These are phyloP conservation scores for Aphelenchoides avenae DNA, from an alignment of 1,140 invertebrate genomes.

Conservation along the genomic window DNA sequence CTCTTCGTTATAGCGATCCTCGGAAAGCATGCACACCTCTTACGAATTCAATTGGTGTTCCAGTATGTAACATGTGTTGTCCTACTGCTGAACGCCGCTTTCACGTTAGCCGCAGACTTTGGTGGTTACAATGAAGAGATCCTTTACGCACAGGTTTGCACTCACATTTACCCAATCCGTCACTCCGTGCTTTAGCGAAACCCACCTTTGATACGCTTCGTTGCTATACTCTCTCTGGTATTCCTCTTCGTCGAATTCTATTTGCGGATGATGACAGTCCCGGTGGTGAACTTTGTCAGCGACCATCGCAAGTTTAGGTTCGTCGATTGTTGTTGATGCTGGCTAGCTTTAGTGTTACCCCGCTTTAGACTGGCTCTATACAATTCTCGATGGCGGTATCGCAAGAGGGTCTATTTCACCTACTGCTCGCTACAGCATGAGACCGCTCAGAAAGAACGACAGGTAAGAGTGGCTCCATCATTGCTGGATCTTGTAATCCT, in stretches of 20 bases:
- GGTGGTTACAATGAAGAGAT: slow-evolving; percentile 54
- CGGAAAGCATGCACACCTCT: slow-evolving; percentile 31
- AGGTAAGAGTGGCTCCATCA: not conserved
- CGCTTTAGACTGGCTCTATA: slow-evolving; percentile 45
- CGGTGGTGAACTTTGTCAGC: slow-evolving; percentile 54
- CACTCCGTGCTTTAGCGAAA: too few species aligned
- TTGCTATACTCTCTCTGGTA: slow-evolving; percentile 49
- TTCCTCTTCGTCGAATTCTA: slow-evolving; percentile 53
- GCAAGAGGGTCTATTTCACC: slow-evolving; percentile 56
- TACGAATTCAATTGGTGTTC: slow-evolving; percentile 52
- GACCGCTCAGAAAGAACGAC: not conserved
- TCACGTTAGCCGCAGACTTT: slow-evolving; percentile 55
- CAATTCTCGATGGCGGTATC: slow-evolving; percentile 53
- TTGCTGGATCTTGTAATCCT: not conserved
- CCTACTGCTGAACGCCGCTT: slow-evolving; percentile 51
- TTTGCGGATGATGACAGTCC: slow-evolving; percentile 53
- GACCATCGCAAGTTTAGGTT: slow-evolving; percentile 50
- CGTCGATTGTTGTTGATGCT: slow-evolving; percentile 18
- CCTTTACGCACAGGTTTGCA: slow-evolving; percentile 17
- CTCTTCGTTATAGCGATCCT: slow-evolving; percentile 50
- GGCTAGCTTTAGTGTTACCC: slow-evolving; percentile 10
- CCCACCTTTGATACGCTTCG: slow-evolving; percentile 48
- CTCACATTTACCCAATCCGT: not conserved
- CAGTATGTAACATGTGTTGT: slow-evolving; percentile 56
- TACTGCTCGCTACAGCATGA: slow-evolving; percentile 48